A percentile compares a stretch with the other conserved stretches of the same genome.
phyloP scores from a whole-genome alignment of 2,888 invertebrate species.

The Xanthorhoe designata region DNA sequence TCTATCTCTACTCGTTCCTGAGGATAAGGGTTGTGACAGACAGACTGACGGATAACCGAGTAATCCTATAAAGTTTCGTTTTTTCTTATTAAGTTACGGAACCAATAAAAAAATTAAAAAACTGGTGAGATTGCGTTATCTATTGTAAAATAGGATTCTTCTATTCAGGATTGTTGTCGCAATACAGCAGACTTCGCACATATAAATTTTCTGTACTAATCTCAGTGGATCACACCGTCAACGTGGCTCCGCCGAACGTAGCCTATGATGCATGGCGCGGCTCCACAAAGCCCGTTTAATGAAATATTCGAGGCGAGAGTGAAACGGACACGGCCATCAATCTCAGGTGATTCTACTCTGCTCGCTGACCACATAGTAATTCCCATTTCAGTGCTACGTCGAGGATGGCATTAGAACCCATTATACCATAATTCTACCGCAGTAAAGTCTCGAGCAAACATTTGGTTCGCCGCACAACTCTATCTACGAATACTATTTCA shows the following conservation, averaged over 20 bases:
- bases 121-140: neutral
- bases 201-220: constrained; percentile 79
- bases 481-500: neutral
- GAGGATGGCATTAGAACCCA: constrained; percentile 24
- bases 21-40: too few species aligned
- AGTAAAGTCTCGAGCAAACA: constrained; percentile 9
- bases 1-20: too few species aligned
- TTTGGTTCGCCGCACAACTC: constrained; percentile 7
- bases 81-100: too few species aligned
- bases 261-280: constrained; percentile 80
- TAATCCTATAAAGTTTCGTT: too few species aligned
- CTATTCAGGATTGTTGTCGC: constrained; percentile 53
- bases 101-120: too few species aligned
- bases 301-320: constrained; percentile 79
- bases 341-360: constrained; percentile 71
- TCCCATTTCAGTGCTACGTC: constrained; percentile 42
- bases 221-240: constrained; percentile 77
- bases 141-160: constrained; percentile 24
- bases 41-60: neutral
- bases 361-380: constrained; percentile 55
- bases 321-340: constrained; percentile 76
- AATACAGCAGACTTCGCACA: constrained; percentile 63
- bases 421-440: constrained; percentile 18
- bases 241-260: constrained; percentile 68
- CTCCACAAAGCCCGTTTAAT: constrained; percentile 75